Percentiles rank a stretch among this genome's conserved stretches.
These are phyloP conservation scores for Alosa alosa DNA, from an alignment of 2,113 vertebrate genomes.

Conservation along the genomic window DNA sequence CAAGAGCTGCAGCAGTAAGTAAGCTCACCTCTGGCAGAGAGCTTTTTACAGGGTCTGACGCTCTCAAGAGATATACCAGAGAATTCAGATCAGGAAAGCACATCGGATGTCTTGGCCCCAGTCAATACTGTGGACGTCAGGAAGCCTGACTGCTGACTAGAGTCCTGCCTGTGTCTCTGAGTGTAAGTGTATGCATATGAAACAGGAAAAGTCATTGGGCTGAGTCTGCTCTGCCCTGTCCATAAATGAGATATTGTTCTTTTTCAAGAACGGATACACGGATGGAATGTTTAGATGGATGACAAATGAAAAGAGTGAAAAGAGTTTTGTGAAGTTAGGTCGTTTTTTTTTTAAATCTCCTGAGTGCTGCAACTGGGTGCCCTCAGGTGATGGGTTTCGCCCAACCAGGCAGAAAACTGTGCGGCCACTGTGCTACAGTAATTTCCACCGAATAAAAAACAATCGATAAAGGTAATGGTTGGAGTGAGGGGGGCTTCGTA, in stretches of 20 bases:
- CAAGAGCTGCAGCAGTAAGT: not conserved
- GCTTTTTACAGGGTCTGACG: not conserved
- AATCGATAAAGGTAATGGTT: slow-evolving; percentile 13
- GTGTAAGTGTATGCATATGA: not conserved
- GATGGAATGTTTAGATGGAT: not conserved
- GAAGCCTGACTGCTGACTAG: not conserved
- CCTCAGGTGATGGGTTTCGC: not conserved
- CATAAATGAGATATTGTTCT: not conserved
- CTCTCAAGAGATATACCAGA: not conserved
- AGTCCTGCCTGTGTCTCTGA: not conserved
- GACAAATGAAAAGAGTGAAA: not conserved
- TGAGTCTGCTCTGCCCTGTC: not conserved
- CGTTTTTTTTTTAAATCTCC: not conserved
- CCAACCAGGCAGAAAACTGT: not conserved
- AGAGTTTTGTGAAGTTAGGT: not conserved
- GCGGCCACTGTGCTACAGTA: not conserved
- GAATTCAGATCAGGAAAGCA: not conserved
- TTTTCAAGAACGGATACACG: not conserved
- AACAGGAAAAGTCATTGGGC: not conserved
- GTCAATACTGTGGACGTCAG: not conserved
- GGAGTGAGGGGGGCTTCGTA: not conserved
- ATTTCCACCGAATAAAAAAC: slow-evolving; percentile 11
- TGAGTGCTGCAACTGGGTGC: not conserved
- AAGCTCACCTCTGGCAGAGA: not conserved
- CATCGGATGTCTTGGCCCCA: not conserved